Evolutionary conservation across 2,797 vertebrate genomes (phyloP).

Genomic region (Esox lucius): DNA sequence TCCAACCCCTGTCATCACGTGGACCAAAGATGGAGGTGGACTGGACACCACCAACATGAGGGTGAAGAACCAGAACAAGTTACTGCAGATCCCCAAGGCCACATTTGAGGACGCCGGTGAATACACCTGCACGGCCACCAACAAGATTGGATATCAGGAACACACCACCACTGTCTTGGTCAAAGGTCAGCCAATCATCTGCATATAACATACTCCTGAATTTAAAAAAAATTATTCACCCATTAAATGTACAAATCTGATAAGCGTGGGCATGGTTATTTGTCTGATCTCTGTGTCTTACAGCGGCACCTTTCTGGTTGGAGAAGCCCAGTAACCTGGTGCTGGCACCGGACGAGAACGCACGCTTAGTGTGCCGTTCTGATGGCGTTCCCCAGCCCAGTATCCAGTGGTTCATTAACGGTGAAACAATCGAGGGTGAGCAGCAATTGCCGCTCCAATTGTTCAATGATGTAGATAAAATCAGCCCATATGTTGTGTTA

Average conservation of each 20-base stretch:
- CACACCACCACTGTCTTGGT: constrained; percentile 92
- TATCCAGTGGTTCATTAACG: constrained; percentile 92
- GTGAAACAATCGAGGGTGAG: constrained; percentile 88
- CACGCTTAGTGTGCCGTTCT: constrained; percentile 86
- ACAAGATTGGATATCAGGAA: constrained; percentile 87
- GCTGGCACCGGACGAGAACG: constrained; percentile 90
- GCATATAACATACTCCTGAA: background rate
- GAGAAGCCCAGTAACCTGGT: constrained; percentile 89
- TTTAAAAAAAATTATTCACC: background rate
- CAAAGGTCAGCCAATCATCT: constrained; percentile 79
- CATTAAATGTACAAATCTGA: background rate
- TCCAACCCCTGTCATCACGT: constrained; percentile 86
- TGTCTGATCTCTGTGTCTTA: background rate
- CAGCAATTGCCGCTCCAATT: background rate
- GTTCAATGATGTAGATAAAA: background rate
- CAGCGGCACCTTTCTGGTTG: constrained; percentile 95
- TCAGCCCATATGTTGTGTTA: background rate
- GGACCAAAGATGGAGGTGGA: constrained; percentile 89
- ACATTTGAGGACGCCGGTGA: constrained; percentile 89
- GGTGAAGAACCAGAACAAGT: constrained; percentile 92
- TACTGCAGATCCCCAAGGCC: constrained; percentile 86
- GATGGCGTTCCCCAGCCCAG: constrained; percentile 90
- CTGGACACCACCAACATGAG: constrained; percentile 81
- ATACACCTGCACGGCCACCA: constrained; percentile 89
- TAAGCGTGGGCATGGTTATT: background rate